Evolutionary conservation across 2,797 vertebrate species (phyloP).

Genomic region (Sardinella longiceps): DNA sequence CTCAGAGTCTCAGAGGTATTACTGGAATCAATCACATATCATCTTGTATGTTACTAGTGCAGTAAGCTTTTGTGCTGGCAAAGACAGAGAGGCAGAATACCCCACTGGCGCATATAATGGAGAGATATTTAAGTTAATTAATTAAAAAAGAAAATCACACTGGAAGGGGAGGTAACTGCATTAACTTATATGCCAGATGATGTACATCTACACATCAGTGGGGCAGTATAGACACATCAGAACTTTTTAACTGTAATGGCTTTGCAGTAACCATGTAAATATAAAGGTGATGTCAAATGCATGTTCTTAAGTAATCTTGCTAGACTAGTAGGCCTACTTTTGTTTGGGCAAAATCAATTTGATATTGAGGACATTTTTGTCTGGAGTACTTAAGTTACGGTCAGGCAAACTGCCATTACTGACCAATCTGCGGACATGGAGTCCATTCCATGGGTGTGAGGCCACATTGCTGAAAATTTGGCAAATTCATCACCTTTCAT

Average conservation of each 20-base stretch:
- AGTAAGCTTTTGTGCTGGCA: neutral
- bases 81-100: neutral
- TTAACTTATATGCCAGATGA: neutral
- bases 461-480: too few relatives aligned
- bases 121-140: neutral
- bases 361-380: too few relatives aligned
- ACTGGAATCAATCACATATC: neutral
- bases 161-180: neutral
- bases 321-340: too few relatives aligned
- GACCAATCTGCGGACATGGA: too few relatives aligned
- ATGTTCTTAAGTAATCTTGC: too few relatives aligned
- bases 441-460: too few relatives aligned
- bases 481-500: too few relatives aligned
- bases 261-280: neutral
- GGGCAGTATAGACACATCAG: neutral
- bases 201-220: neutral
- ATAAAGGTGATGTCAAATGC: neutral
- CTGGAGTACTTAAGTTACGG: too few relatives aligned
- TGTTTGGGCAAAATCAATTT: too few relatives aligned
- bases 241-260: neutral
- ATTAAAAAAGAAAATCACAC: neutral
- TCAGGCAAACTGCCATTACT: too few relatives aligned
- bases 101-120: neutral
- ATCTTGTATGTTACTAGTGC: neutral
- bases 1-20: neutral